Base-by-base conservation (phyloP, 2,888 invertebrate species). In the Lomographa bimaculata region DNA sequence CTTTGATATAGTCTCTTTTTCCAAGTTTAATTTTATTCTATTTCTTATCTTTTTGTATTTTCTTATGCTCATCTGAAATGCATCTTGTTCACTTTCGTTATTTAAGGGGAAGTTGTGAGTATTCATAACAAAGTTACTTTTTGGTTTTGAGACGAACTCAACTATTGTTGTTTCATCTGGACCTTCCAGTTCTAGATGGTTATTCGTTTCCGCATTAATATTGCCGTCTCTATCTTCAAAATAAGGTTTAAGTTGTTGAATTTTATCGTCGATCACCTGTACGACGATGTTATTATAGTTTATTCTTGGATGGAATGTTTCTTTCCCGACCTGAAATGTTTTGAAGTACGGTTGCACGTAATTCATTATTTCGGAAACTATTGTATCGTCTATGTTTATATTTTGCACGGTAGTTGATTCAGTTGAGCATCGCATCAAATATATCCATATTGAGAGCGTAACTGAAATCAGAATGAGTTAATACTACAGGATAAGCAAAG, bases 131-230 rank as follows among this genome's bases (percentile, higher is more conserved):
- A n/a, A n/a, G n/a, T n/a, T n/a, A n/a, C n/a, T n/a, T 7, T n/a
- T 20, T 4, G 7, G 10, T 33, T 53, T 57, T 0, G 71, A 67
- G 34, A 59, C 3, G 7, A 75, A 66, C 56, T 81, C 79, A 50
- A 82, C 53, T 6, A 79, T 72, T 2, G 71, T 73, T 0, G 79
- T 78, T 27, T 81, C 74, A 1, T 68, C 67, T 5, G 57, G 56
- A 0, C 61, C 64, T 34, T 64, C 54, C 14, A 69, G 29, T 1
- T 57, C 56, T 14, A 64, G 5, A 12, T 60, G 62, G 5, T 64
- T 45, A n/a, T 58, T 50, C 2, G 35, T 23, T 17, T 46, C 9
- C 3, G 40, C 34, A 1, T 64, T 57, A 5, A 1, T n/a, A 4
- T 5, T 3, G 2, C 3, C 2, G 1, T 64, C 34, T 16, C 66